Conservation (phyloP, 2,113 vertebrate species). For the Anoura caudifer region DNA sequence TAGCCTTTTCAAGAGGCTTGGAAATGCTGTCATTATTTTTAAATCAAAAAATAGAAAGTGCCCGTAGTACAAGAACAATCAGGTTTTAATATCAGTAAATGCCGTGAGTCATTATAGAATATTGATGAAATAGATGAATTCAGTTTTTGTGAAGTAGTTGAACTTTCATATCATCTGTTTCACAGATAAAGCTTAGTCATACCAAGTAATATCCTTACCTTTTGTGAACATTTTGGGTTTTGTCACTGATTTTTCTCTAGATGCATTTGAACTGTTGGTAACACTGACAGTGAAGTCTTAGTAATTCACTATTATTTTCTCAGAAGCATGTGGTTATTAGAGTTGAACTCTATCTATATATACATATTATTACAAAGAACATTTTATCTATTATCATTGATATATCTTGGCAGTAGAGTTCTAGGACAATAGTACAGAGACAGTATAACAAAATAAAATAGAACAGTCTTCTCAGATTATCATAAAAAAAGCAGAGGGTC, state of each 20-base stretch:
- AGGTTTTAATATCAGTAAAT: constrained; percentile 38
- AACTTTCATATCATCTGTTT: constrained; percentile 22
- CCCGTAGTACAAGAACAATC: neutral
- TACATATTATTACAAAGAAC: neutral
- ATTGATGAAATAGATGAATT: constrained; percentile 44
- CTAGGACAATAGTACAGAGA: neutral
- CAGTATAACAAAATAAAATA: constrained; percentile 33
- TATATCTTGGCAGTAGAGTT: neutral
- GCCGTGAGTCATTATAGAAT: neutral
- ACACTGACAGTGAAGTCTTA: neutral
- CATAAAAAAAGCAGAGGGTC: neutral
- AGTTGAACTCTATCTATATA: neutral
- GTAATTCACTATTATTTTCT: constrained; percentile 34
- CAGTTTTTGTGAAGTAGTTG: constrained; percentile 32
- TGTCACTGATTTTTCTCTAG: constrained; percentile 41
- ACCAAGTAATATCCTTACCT: constrained; percentile 46
- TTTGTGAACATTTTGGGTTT: constrained; percentile 51
- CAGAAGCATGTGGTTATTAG: constrained; percentile 5
- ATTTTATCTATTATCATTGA: neutral
- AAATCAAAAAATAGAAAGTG: constrained; percentile 30
- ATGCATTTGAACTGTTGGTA: constrained; percentile 51
- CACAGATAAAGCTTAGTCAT: constrained; percentile 51
- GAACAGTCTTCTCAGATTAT: constrained; percentile 14
- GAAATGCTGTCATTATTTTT: constrained; percentile 28
- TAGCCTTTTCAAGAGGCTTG: constrained; percentile 13